Base-by-base conservation (phyloP, 2,797 vertebrate species). In the Anableps anableps region DNA sequence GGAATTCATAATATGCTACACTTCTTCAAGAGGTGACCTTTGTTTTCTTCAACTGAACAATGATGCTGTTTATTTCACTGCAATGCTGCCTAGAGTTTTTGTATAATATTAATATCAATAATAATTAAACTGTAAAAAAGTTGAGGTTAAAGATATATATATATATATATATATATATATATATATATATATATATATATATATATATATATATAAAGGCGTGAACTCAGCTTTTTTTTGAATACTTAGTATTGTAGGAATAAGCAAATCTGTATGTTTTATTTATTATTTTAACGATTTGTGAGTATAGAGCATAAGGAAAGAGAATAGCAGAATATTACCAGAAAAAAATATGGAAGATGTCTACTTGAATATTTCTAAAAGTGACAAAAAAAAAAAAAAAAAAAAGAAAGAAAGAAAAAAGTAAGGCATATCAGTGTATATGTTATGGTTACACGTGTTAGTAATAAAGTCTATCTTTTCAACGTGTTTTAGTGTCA, bases 201-300 rank as follows among this genome's bases (percentile, higher is more conserved):
- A 74, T 36, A 76, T 76, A 76, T 74, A 36, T 73, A 73, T 74
- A 74, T 74, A 74, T 96, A 94, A 95, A 95, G 94, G 96, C 94
- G 95, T 97, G 96, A 94, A 95, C 91, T 95, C 94, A 93, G 94
- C 95, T 95, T 96, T 96, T 96, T 94, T 96, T 95, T 94, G 96
- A 93, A 97, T 96, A 95, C 94, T 96, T 96, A 97, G 96, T 96
- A 95, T 88, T 96, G 96, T 97, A 97, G 97, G 96, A 95, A 96
- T 95, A 95, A 95, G 94, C 93, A 95, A 96, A 97, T 95, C 94
- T 96, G 96, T 96, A 97, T 91, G 96, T 96, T 97, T 97, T 98
- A 98, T 98, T 98, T 98, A 97, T 97, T 97, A 96, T 96, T 97
- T 96, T 96, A 97, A 96, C 91, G 89, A 96, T 97, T 97, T 97